A percentile compares a stretch with the other conserved stretches of the same genome.
Evolutionary conservation across 2,888 invertebrate species (phyloP).

Genomic region (Cheilosia pagana): DNA sequence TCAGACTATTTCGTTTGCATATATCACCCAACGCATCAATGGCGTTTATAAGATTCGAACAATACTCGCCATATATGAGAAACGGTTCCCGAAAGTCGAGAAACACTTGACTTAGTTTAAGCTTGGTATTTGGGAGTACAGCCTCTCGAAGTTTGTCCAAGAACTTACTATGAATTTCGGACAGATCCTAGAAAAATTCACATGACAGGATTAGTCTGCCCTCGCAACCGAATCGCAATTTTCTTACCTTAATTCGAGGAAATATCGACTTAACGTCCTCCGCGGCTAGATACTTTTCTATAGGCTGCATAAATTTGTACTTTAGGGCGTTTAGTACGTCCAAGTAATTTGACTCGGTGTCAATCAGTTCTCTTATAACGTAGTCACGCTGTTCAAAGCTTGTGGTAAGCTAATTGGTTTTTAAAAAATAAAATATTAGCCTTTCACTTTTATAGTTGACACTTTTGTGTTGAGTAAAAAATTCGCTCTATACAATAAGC

Average conservation of each 20-base stretch:
- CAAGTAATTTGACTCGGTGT: constrained; percentile 98
- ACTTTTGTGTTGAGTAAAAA: constrained; percentile 2
- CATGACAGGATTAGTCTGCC: background rate
- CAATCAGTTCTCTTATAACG: constrained; percentile 95
- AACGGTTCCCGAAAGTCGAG: constrained; percentile 95
- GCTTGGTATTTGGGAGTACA: constrained; percentile 85
- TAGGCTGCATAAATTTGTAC: constrained; percentile 90
- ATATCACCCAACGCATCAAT: constrained; percentile 89
- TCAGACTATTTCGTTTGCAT: constrained; percentile 82
- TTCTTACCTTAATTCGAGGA: constrained; percentile 93
- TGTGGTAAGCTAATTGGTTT: constrained; percentile 82
- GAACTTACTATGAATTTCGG: constrained; percentile 93
- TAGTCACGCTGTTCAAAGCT: constrained; percentile 95
- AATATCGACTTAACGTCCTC: constrained; percentile 93
- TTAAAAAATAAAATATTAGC: constrained; percentile 26
- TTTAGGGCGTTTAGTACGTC: constrained; percentile 95
- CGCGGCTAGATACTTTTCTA: constrained; percentile 88
- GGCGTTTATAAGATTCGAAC: constrained; percentile 96
- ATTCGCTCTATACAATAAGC: constrained; percentile 52
- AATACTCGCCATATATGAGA: constrained; percentile 97
- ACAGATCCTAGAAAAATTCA: constrained; percentile 88
- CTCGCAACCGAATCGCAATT: background rate
- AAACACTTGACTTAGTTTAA: constrained; percentile 92
- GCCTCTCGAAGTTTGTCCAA: constrained; percentile 91
- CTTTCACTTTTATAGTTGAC: background rate